These are phyloP conservation scores for Craseonycteris thonglongyai DNA, from an alignment of 2,113 vertebrate genomes.

Conservation along the genomic window DNA sequence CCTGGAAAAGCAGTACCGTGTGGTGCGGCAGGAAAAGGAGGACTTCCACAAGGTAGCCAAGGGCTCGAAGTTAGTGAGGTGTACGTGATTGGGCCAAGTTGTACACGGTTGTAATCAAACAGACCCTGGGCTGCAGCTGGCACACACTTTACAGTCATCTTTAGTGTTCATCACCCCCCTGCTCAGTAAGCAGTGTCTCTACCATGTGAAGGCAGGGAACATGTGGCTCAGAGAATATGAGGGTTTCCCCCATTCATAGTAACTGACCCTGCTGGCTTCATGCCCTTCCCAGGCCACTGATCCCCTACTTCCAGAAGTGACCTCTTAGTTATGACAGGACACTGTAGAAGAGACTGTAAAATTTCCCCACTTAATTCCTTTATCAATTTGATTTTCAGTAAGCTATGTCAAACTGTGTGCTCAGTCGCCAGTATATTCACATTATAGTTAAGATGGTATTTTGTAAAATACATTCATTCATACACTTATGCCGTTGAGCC, in stretches of 20 bases:
- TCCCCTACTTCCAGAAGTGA: background rate
- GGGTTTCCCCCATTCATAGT: background rate
- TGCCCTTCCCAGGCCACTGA: too few relatives aligned
- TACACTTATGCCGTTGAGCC: background rate
- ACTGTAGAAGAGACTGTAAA: background rate
- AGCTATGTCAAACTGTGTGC: background rate
- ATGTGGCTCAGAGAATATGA: too few relatives aligned
- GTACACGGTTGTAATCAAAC: accelerated
- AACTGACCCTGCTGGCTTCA: too few relatives aligned
- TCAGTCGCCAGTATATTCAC: accelerated
- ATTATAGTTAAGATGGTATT: background rate
- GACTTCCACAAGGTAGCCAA: conserved; percentile 91
- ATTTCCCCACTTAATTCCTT: too few relatives aligned
- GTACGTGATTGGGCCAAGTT: too few relatives aligned
- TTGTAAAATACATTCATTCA: background rate
- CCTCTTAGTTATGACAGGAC: too few relatives aligned
- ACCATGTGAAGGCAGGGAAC: background rate
- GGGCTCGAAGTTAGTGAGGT: too few relatives aligned
- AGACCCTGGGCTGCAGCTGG: background rate
- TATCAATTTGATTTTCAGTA: background rate
- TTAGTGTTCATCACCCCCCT: too few relatives aligned
- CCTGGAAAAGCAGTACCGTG: conserved; percentile 91
- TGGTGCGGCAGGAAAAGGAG: conserved; percentile 90
- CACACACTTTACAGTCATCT: too few relatives aligned
- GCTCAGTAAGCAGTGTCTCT: background rate